These are phyloP conservation scores for Chalcis sispes DNA, from an alignment of 2,888 invertebrate species.

Conservation along the genomic window DNA sequence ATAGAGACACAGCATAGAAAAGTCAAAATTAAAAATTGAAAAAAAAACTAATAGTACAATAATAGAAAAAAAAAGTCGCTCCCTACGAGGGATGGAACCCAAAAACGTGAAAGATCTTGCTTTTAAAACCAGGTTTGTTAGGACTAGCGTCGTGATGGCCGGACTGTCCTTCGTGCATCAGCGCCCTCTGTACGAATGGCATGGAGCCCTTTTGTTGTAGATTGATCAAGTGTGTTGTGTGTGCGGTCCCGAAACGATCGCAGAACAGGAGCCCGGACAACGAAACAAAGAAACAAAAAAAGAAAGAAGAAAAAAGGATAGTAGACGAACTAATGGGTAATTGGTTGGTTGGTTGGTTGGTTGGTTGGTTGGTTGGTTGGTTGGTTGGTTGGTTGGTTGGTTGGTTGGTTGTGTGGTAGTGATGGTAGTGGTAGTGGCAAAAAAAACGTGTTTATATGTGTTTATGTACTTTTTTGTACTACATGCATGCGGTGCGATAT, in stretches of 20 bases:
- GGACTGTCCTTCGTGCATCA: constrained; percentile 79
- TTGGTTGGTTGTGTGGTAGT: constrained; percentile 40
- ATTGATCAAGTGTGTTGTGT: constrained; percentile 72
- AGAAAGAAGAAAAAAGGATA: constrained; percentile 62
- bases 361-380: constrained; percentile 44
- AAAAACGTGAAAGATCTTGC: constrained; percentile 90
- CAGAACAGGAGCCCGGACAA: constrained; percentile 70
- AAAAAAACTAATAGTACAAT: constrained; percentile 34
- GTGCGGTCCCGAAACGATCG: constrained; percentile 60
- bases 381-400: constrained; percentile 42
- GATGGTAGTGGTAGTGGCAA: too few relatives aligned
- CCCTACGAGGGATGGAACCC: constrained; percentile 82
- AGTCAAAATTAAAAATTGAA: constrained; percentile 40
- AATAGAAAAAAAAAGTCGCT: constrained; percentile 19
- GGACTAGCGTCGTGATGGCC: constrained; percentile 77
- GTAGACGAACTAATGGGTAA: constrained; percentile 56
- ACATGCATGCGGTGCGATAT: constrained; percentile 65
- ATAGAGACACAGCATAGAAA: constrained; percentile 6
- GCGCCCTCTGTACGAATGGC: constrained; percentile 81
- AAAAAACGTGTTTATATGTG: constrained; percentile 16
- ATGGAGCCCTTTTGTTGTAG: constrained; percentile 71
- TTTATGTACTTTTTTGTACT: constrained; percentile 53
- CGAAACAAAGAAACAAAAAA: constrained; percentile 74
- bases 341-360: constrained; percentile 40
- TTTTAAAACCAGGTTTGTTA: constrained; percentile 87